These are phyloP conservation scores for Mimachlamys varia DNA, from an alignment of 2,888 invertebrate genomes.

Conservation along the genomic window DNA sequence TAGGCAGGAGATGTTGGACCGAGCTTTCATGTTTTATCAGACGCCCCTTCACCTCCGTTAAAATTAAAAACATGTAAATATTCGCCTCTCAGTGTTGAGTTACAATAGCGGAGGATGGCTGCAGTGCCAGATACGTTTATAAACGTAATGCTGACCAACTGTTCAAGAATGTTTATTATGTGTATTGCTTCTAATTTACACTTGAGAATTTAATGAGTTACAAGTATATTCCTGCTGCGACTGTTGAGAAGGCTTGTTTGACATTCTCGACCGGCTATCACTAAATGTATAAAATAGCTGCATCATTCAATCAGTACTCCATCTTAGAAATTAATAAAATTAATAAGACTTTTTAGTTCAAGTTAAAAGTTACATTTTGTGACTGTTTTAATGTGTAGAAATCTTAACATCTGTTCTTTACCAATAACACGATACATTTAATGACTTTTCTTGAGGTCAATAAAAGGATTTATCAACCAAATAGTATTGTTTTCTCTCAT, in stretches of 20 bases:
- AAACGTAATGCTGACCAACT: not conserved
- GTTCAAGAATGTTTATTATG: not conserved
- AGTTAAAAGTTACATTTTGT: too few relatives aligned
- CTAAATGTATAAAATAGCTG: too few relatives aligned
- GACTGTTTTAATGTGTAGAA: too few relatives aligned
- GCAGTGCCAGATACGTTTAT: not conserved
- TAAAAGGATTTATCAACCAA: too few relatives aligned
- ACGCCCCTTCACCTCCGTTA: not conserved
- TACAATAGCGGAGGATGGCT: not conserved
- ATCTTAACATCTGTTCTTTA: too few relatives aligned
- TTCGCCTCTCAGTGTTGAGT: not conserved
- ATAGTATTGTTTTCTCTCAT: too few relatives aligned
- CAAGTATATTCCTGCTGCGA: not conserved
- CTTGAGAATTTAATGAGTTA: not conserved
- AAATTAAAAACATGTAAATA: constrained; percentile 17
- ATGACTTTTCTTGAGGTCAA: too few relatives aligned
- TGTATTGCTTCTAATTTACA: not conserved
- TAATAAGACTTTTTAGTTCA: too few relatives aligned
- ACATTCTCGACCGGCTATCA: not conserved
- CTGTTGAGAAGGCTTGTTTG: not conserved
- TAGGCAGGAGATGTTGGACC: not conserved
- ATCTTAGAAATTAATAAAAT: too few relatives aligned
- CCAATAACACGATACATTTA: too few relatives aligned
- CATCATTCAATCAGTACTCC: too few relatives aligned
- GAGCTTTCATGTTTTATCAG: constrained; percentile 8